A percentile compares a stretch with the other conserved stretches of the same genome.
phyloP scores from a whole-genome alignment of 2,113 vertebrate species.

The Tragelaphus scriptus region DNA sequence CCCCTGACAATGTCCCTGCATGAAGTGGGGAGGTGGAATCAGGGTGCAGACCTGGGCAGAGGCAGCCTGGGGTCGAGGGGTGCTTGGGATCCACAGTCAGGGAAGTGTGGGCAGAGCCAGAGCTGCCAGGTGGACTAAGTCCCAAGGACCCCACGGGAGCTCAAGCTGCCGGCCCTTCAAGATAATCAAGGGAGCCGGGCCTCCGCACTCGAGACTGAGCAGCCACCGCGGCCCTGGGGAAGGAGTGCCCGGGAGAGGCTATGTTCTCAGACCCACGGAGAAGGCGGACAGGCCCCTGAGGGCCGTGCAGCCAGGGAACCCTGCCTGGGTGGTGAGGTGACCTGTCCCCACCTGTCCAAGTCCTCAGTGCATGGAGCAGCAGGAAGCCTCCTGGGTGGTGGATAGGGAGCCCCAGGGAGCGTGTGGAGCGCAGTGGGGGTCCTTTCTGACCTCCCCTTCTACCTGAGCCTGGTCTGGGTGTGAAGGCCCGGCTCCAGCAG shows the following conservation, averaged over 20 bases:
- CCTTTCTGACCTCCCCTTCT: not conserved
- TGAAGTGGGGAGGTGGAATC: fast-evolving
- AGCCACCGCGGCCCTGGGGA: not conserved
- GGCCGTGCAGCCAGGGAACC: fast-evolving
- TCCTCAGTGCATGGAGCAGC: not conserved
- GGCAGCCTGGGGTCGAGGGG: not conserved
- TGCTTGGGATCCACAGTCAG: not conserved
- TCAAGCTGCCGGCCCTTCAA: not conserved
- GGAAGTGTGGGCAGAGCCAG: not conserved
- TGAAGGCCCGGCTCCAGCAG: not conserved
- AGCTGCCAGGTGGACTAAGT: too few relatives aligned
- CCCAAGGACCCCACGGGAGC: not conserved
- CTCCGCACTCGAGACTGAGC: fast-evolving
- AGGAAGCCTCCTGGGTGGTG: fast-evolving
- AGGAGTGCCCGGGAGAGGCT: fast-evolving
- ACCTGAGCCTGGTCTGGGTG: not conserved
- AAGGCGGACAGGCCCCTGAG: not conserved
- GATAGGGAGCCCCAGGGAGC: not conserved
- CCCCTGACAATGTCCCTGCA: fast-evolving
- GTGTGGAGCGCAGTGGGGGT: too few relatives aligned
- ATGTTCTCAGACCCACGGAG: too few relatives aligned
- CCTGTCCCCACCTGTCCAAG: not conserved
- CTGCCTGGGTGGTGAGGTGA: fast-evolving
- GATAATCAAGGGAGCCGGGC: fast-evolving
- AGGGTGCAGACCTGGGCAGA: not conserved